Base-by-base conservation (phyloP, 2,888 invertebrate genomes). In the Mermis nigrescens region DNA sequence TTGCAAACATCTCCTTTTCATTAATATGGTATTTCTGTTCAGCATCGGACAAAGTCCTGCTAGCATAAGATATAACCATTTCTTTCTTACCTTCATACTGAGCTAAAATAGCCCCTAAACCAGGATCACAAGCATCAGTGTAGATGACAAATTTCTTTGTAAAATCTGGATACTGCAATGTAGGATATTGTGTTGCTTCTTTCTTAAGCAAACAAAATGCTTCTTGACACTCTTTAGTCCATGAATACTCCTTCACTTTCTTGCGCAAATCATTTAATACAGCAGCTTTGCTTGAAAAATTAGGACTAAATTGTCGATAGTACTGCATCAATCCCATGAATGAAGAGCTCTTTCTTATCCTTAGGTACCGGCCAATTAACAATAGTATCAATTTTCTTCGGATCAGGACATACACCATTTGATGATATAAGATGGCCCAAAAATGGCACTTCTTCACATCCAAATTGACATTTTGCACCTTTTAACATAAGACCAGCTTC, bases 81-180 rank as follows among this genome's bases (percentile, higher is more conserved):
- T 38, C 38, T 38, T 38, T 38, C 19, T 2, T 22, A 51, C 22
- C 51, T 24, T 51, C 22, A 7, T 22, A 7, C 22, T 51, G 51
- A 51, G n/a, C 22, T 7, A 51, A 7, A 22, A 22, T 22, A 15
- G 51, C 51, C 51, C 51, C 51, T 15, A 51, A 15, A 4, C 51
- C 51, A 24, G 7, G 51, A 22, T 51, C 51, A 51, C 51, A 51
- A 24, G 51, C 51, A 51, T 51, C 51, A 24, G 51, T 51, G 22
- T 51, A 51, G 12, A 51, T 7, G 7, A 51, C 22, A 24, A 51
- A 51, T 7, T 12, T 12, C 26, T 51, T 51, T 22, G 7, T 7
- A 51, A 51, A 51, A 24, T 51, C 26, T 22, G 51, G 51, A 24
- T 22, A 19, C 4, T 7, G 7, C n/a, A 51, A 22, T 19, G 26